phyloP scores from a whole-genome alignment of 2,888 invertebrate genomes.

The Colletes collaris region DNA sequence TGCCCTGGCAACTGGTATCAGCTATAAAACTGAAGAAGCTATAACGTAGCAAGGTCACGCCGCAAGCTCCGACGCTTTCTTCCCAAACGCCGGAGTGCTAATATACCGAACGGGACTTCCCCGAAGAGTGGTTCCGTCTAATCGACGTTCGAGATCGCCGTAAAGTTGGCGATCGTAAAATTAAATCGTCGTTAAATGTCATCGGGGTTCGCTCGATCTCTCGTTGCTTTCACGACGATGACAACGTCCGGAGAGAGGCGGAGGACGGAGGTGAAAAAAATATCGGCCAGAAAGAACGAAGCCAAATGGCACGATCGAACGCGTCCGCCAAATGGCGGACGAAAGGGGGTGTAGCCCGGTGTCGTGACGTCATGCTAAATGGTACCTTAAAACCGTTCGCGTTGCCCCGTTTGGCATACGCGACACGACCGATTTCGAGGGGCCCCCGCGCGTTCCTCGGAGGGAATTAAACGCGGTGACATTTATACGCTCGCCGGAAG shows the following conservation, averaged over 20 bases:
- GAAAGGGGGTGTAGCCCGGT: constrained; percentile 16
- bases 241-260: constrained; percentile 9
- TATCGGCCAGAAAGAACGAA: constrained; percentile 8
- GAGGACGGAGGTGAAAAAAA: background rate
- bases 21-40: constrained; percentile 65
- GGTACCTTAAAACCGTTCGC: constrained; percentile 6
- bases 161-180: constrained; percentile 70
- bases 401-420: background rate
- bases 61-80: constrained; percentile 62
- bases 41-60: constrained; percentile 64
- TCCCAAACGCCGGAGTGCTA: constrained; percentile 54
- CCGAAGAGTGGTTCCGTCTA: constrained; percentile 59
- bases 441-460: background rate
- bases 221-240: constrained; percentile 43
- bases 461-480: constrained; percentile 2
- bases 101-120: constrained; percentile 56
- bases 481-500: background rate
- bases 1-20: constrained; percentile 58
- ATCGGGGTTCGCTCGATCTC: constrained; percentile 47
- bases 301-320: constrained; percentile 14
- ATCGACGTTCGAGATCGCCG: constrained; percentile 66
- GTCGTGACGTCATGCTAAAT: constrained; percentile 6
- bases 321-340: constrained; percentile 15
- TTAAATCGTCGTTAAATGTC: constrained; percentile 69
- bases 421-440: background rate